These are phyloP conservation scores for Larimichthys crocea DNA, from an alignment of 2,113 vertebrate species.

Conservation along the genomic window DNA sequence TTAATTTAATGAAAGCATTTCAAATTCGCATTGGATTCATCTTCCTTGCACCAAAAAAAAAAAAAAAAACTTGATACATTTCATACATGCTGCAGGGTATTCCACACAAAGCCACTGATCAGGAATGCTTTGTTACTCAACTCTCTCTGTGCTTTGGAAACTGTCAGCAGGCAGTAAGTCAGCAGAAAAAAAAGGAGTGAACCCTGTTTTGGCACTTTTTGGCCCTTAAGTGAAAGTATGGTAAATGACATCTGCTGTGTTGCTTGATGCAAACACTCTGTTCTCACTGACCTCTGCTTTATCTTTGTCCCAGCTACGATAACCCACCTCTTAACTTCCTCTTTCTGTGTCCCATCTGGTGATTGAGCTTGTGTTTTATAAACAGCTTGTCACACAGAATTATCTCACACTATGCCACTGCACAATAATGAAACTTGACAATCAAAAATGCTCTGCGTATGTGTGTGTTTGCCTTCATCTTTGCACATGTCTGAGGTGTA, in stretches of 20 bases:
- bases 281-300: conserved; percentile 32
- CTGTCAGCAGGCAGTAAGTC: conserved; percentile 30
- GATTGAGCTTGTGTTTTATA: conserved; percentile 23
- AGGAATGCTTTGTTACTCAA: conserved; percentile 24
- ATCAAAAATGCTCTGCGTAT: background rate
- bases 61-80: background rate
- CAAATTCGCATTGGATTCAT: conserved; percentile 29
- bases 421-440: conserved; percentile 1
- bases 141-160: conserved; percentile 31
- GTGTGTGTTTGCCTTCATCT: background rate
- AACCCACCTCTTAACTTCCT: conserved; percentile 47
- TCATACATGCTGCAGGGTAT: conserved; percentile 37
- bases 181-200: conserved; percentile 21
- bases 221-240: background rate
- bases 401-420: background rate
- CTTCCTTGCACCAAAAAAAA: conserved; percentile 16
- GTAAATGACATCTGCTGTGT: background rate
- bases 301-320: conserved; percentile 3
- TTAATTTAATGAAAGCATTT: conserved; percentile 24
- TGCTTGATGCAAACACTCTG: conserved; percentile 17
- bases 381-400: conserved; percentile 34
- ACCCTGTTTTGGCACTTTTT: conserved; percentile 11
- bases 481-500: conserved; percentile 1
- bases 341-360: conserved; percentile 42
- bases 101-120: conserved; percentile 29